phyloP scores from a whole-genome alignment of 2,113 vertebrate species.

The Girardinichthys multiradiatus region DNA sequence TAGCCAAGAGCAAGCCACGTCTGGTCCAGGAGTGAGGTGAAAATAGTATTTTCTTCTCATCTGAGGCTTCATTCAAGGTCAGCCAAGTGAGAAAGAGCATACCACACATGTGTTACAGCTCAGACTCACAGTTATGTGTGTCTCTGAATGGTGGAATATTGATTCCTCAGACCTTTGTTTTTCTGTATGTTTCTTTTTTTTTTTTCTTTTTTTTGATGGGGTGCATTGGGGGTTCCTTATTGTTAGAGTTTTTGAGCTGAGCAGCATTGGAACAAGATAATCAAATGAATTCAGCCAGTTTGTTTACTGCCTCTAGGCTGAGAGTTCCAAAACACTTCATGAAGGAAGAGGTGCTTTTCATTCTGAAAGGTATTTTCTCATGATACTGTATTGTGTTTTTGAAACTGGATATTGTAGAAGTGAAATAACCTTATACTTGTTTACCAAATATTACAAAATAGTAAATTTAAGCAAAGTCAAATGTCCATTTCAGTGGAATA shows the following conservation, averaged over 20 bases:
- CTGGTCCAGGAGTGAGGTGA: constrained; percentile 76
- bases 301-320: constrained; percentile 17
- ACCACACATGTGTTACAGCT: constrained; percentile 58
- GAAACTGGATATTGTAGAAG: not conserved
- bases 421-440: not conserved
- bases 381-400: not conserved
- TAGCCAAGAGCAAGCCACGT: constrained; percentile 55
- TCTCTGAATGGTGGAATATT: constrained; percentile 66
- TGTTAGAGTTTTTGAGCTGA: constrained; percentile 35
- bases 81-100: constrained; percentile 79
- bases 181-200: constrained; percentile 13
- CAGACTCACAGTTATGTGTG: constrained; percentile 51
- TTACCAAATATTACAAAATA: too few relatives aligned
- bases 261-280: constrained; percentile 37
- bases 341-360: constrained; percentile 14
- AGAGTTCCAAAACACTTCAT: constrained; percentile 16
- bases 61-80: constrained; percentile 81
- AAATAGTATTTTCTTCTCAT: constrained; percentile 83
- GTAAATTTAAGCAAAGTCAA: too few relatives aligned
- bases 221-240: constrained; percentile 27
- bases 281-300: constrained; percentile 53
- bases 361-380: constrained; percentile 28
- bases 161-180: constrained; percentile 42
- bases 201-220: not conserved
- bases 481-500: too few relatives aligned